These are phyloP conservation scores for Elephas maximus DNA, from an alignment of 2,113 vertebrate species.

Conservation along the genomic window DNA sequence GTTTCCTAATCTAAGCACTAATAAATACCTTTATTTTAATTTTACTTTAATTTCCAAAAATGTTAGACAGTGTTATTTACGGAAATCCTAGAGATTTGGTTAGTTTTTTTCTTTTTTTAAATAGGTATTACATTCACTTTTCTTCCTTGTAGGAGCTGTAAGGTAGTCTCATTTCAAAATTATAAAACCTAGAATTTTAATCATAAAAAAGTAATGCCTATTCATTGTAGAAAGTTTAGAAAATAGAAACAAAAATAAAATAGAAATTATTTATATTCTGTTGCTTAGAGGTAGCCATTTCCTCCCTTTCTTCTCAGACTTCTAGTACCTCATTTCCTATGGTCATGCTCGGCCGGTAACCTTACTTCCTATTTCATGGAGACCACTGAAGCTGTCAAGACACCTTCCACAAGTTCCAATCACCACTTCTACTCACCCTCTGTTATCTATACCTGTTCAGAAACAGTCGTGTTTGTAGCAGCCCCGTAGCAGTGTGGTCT, in stretches of 20 bases:
- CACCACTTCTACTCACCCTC: not conserved
- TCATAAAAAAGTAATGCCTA: not conserved
- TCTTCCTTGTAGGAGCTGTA: not conserved
- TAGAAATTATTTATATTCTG: not conserved
- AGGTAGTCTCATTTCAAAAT: constrained; percentile 7
- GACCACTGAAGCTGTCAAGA: not conserved
- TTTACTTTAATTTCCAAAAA: not conserved
- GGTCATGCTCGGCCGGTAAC: not conserved
- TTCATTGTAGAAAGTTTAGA: not conserved
- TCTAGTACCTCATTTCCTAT: not conserved
- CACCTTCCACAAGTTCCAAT: not conserved
- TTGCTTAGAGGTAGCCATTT: not conserved
- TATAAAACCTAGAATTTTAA: constrained; percentile 18
- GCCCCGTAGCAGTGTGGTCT: not conserved
- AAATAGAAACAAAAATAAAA: not conserved
- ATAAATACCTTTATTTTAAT: not conserved
- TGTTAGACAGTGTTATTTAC: not conserved
- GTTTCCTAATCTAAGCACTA: not conserved
- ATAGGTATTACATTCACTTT: not conserved
- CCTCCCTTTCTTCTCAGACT: not conserved
- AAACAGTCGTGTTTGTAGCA: not conserved
- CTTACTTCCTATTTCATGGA: not conserved
- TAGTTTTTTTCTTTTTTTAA: not conserved
- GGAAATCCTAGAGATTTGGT: not conserved
- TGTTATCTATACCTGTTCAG: not conserved